Evolutionary conservation across 1,140 invertebrate genomes (phyloP).

Genomic region (Temnothorax nylanderi): DNA sequence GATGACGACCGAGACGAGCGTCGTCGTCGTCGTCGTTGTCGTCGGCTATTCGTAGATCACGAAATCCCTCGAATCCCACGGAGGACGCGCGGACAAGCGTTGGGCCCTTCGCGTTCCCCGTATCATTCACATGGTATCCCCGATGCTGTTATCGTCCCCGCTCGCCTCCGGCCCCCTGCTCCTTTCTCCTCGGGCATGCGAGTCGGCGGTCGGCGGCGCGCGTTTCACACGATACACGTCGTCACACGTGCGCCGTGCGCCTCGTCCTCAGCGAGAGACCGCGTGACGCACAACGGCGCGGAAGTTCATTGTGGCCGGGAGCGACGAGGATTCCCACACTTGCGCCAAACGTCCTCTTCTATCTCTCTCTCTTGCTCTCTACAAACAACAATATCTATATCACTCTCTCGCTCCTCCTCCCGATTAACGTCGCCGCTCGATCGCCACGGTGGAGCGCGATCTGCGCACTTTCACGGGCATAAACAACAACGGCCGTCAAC

Average conservation of each 20-base stretch:
- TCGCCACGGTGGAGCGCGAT: slow-evolving; percentile 7
- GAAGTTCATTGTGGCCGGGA: slow-evolving; percentile 2
- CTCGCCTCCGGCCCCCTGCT: not conserved
- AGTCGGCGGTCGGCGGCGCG: not conserved
- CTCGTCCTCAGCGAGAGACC: not conserved
- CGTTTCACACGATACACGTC: not conserved
- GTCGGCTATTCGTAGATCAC: slow-evolving; percentile 8
- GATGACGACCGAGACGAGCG: slow-evolving; percentile 47
- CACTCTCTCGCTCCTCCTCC: not conserved
- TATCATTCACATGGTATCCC: slow-evolving; percentile 64
- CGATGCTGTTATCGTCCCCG: not conserved
- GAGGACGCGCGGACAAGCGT: slow-evolving; percentile 14
- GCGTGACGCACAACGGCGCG: slow-evolving; percentile 12
- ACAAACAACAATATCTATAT: not conserved
- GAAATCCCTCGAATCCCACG: not conserved
- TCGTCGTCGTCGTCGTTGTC: slow-evolving; percentile 3
- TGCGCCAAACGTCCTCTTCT: not conserved
- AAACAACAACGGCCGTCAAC: slow-evolving; percentile 12
- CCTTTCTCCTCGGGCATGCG: slow-evolving; percentile 39
- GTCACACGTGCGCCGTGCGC: slow-evolving; percentile 13
- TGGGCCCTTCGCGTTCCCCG: not conserved
- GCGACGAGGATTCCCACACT: not conserved
- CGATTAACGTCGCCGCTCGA: not conserved
- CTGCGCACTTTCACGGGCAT: slow-evolving; percentile 28
- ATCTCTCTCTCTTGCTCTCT: not conserved